Base-by-base conservation (phyloP, 2,797 vertebrate species). In the Gymnocypris eckloni region DNA sequence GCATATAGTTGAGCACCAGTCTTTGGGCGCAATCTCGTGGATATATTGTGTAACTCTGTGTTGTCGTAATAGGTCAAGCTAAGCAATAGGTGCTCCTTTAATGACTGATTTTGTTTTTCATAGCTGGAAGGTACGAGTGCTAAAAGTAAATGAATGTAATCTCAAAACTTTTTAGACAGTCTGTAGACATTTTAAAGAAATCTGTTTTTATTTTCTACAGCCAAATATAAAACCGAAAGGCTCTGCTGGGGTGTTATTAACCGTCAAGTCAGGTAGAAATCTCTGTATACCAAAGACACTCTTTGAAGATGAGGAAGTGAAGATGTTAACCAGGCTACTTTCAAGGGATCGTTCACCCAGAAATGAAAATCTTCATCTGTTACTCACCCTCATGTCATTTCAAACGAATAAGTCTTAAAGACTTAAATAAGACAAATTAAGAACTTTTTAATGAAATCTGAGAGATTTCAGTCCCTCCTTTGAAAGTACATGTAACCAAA, bases 71-170 rank as follows among this genome's bases (percentile, higher is more conserved):
- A 69, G 28, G 18, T 81, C 64, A 77, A 59, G 75, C 12, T 54
- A 81, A 56, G 61, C 39, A 72, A 73, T 45, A 82, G 33, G 52
- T 33, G 25, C 52, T 82, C 25, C 16, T 69, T 52, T 48, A 11
- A 43, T 81, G 16, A 33, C 13, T 33, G 9, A 28, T 56, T 22
- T 20, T 71, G 71, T 41, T 7, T 33, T 75, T 33, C 11, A 48
- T 22, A 41, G 37, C 7, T 18, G n/a, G 33, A 13, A 11, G 25
- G 13, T 39, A 18, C 37, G 18, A 39, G 33, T 37, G 1, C 18
- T 33, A 22, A 43, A n/a, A 82, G 50, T 72, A 5, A 22, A 61
- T 82, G 16, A 33, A 82, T 61, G 43, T 78, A 20, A 56, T 77
- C 33, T 77, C 10, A 5, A 37, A 77, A 77, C 18, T 13, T 41